phyloP scores from a whole-genome alignment of 2,888 invertebrate species.

The Drosophila infuscata region DNA sequence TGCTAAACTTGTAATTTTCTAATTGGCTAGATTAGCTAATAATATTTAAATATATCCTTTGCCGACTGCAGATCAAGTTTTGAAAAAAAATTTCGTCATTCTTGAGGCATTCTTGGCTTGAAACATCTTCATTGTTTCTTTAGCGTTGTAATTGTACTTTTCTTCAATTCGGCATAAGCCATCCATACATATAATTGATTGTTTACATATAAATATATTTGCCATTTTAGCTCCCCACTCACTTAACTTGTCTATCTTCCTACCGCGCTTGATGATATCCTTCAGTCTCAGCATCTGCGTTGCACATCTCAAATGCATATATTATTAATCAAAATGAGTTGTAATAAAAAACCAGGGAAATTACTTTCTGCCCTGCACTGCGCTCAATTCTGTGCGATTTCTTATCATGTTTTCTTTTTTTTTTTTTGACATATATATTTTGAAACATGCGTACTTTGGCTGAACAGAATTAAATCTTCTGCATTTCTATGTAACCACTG shows the following conservation, averaged over 20 bases:
- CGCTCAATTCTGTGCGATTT: not conserved
- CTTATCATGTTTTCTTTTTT: not conserved
- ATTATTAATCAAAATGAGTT: slow-evolving; percentile 63
- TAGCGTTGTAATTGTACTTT: not conserved
- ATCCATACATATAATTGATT: too few relatives aligned
- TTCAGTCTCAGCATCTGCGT: slow-evolving; percentile 19
- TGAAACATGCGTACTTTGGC: not conserved
- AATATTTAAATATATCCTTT: not conserved
- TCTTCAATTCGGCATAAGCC: not conserved
- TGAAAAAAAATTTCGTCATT: not conserved
- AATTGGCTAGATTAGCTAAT: slow-evolving; percentile 60
- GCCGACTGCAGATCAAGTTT: not conserved
- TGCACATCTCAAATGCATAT: slow-evolving; percentile 53
- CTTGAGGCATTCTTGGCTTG: not conserved
- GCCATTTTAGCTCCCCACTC: not conserved
- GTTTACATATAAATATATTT: not conserved
- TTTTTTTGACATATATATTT: not conserved
- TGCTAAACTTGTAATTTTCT: slow-evolving; percentile 27
- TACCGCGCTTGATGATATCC: slow-evolving; percentile 28
- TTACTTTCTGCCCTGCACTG: slow-evolving; percentile 26
- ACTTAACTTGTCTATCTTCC: slow-evolving; percentile 2
- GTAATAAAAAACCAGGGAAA: slow-evolving; percentile 58
- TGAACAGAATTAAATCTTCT: not conserved
- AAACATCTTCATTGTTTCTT: not conserved
- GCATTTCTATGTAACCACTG: not conserved